Evolutionary conservation across 92 coral and sea anemone species (phyloP), one percentile per base, ranked within the genome.

Genomic region (Muricea muricata): DNA sequence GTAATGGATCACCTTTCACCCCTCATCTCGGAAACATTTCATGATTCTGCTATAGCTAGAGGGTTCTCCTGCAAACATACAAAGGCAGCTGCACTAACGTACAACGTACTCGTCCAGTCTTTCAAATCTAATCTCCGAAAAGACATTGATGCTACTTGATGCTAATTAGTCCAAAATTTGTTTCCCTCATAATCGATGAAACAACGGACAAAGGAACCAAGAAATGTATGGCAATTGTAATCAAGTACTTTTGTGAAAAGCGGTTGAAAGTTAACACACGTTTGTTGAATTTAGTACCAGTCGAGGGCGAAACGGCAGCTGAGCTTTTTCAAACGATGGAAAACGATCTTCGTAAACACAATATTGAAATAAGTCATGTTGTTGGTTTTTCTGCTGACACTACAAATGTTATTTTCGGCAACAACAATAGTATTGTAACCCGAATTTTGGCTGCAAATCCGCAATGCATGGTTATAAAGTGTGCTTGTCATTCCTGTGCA

Each of bases 261-360:
- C 56, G 39, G 41, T 0, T 72, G 31, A 39, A 72, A 57, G 78
- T 72, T 0, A 32, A 39, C 42, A 72, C 78, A 39, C 0, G 56
- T 39, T 35, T 72, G 23, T 40, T 71, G 23, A 71, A 71, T 71
- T 71, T 71, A 71, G 77, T 71, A 41, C 78, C 5, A 39, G 78
- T 72, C 42, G 78, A 72, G 1, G 78, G 78, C 28, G 55, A 72
- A 41, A 72, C 50, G 12, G 78, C 78, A 21, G 78, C 28, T 0
- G 78, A 72, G 42, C 78, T 72, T 72, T 72, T 72, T 42, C 56
- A 72, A 6, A 72, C 78, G 42, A 72, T 72, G 7, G 56, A 72
- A 32, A 39, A 72, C 20, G 78, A 72, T 32, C 78, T 72, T 0
- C 26, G 0, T 6, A 72, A 72, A 39, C 78, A 72, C 42, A 17